Evolutionary conservation across 2,113 vertebrate genomes (phyloP).

Genomic region (Rhinichthys klamathensis): DNA sequence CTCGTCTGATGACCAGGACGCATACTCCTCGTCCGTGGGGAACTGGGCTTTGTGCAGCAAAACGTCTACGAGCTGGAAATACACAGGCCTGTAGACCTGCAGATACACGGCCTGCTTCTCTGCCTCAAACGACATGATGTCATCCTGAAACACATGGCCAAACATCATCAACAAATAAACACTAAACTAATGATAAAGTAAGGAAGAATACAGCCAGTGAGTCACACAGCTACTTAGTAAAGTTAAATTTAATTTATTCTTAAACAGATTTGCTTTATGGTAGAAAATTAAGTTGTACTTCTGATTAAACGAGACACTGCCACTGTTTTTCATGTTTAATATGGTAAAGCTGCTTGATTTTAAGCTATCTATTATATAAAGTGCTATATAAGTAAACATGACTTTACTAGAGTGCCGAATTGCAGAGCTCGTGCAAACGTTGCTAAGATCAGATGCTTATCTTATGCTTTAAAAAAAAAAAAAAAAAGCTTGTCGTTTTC

Average conservation of each 20-base stretch:
- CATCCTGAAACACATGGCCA: slow-evolving; percentile 80
- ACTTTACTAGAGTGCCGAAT: too few species aligned
- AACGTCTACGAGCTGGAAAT: slow-evolving; percentile 98
- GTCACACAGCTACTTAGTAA: neutral
- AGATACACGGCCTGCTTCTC: slow-evolving; percentile 95
- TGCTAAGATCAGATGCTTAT: too few species aligned
- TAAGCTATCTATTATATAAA: too few species aligned
- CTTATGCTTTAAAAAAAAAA: too few species aligned
- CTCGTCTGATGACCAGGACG: slow-evolving; percentile 95
- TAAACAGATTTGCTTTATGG: too few species aligned
- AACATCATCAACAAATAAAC: neutral
- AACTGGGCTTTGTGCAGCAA: slow-evolving; percentile 98
- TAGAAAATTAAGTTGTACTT: too few species aligned
- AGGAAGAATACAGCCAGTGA: neutral
- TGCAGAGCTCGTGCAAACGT: too few species aligned
- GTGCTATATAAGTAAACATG: too few species aligned
- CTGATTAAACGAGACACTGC: too few species aligned
- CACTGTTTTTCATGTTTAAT: too few species aligned
- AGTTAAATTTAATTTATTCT: neutral
- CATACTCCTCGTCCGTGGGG: slow-evolving; percentile 92
- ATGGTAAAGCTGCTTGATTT: too few species aligned
- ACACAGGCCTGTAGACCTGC: slow-evolving; percentile 96
- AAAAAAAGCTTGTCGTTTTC: too few species aligned
- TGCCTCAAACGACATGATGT: slow-evolving; percentile 95
- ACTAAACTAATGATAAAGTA: neutral